Percentiles rank a stretch among this genome's conserved stretches.
These are phyloP conservation scores for Theonella swinhoei DNA, from an alignment of 37 sponge, comb jelly and placozoan species.

Conservation along the genomic window DNA sequence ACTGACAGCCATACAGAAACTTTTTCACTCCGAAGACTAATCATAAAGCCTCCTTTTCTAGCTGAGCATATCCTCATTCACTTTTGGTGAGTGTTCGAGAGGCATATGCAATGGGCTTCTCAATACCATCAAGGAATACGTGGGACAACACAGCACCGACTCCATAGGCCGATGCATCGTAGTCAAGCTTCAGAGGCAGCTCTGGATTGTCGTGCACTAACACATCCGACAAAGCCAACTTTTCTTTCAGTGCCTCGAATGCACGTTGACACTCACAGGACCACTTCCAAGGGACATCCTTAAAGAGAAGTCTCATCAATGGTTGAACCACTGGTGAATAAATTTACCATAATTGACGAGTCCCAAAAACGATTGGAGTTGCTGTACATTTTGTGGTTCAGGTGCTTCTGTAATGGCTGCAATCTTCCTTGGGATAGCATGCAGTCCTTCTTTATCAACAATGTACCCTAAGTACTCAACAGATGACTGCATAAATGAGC, in stretches of 20 bases:
- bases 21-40: slow-evolving; percentile 25
- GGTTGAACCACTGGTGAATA: slow-evolving; percentile 24
- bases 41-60: slow-evolving; percentile 21
- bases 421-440: neutral
- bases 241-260: slow-evolving; percentile 32
- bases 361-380: slow-evolving; percentile 31
- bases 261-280: slow-evolving; percentile 11
- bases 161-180: slow-evolving; percentile 58
- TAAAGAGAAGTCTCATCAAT: slow-evolving; percentile 20
- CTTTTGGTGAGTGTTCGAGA: slow-evolving; percentile 16
- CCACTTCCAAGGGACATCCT: slow-evolving; percentile 27
- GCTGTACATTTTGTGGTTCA: neutral
- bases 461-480: slow-evolving; percentile 51
- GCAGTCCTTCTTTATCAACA: slow-evolving; percentile 5
- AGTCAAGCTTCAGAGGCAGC: slow-evolving; percentile 23
- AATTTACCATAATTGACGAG: slow-evolving; percentile 40
- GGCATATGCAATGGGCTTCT: slow-evolving; percentile 35
- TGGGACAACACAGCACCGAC: slow-evolving; percentile 62
- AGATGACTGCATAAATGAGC: slow-evolving; percentile 1
- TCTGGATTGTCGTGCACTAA: slow-evolving; percentile 37
- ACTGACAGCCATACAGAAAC: slow-evolving; percentile 64
- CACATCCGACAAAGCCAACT: slow-evolving; percentile 5
- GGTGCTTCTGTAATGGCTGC: neutral
- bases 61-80: neutral
- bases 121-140: slow-evolving; percentile 41